Evolutionary conservation across 2,797 vertebrate genomes (phyloP).

Genomic region (Gadopsis marmoratus): DNA sequence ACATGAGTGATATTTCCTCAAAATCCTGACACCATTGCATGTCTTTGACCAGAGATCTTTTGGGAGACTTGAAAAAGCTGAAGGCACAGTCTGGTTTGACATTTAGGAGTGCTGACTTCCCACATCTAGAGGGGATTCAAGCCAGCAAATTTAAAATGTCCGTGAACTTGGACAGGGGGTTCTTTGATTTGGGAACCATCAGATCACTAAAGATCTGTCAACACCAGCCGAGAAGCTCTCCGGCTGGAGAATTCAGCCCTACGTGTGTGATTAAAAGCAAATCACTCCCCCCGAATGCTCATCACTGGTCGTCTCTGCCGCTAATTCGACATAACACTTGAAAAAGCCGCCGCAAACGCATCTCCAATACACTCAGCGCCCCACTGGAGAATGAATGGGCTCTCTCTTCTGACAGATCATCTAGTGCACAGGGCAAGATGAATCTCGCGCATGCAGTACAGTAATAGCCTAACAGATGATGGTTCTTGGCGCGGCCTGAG

Average conservation of each 20-base stretch:
- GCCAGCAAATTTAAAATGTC: constrained; percentile 42
- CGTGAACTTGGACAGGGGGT: constrained; percentile 45
- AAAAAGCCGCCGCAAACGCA: constrained; percentile 41
- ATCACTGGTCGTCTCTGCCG: constrained; percentile 13
- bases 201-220: constrained; percentile 53
- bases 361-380: constrained; percentile 34
- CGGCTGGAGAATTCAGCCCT: constrained; percentile 28
- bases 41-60: constrained; percentile 38
- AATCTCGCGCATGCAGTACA: constrained; percentile 67
- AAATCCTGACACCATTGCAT: constrained; percentile 23
- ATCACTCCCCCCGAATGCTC: constrained; percentile 31
- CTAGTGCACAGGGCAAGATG: constrained; percentile 57
- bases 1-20: constrained; percentile 49
- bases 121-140: constrained; percentile 44
- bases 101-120: constrained; percentile 66
- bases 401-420: constrained; percentile 61
- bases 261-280: constrained; percentile 58
- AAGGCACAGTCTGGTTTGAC: constrained; percentile 46
- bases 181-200: constrained; percentile 53
- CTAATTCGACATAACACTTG: constrained; percentile 53
- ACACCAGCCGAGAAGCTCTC: constrained; percentile 33
- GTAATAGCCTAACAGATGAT: constrained; percentile 83
- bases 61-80: constrained; percentile 44
- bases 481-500: constrained; percentile 76
- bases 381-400: constrained; percentile 66